A percentile compares a stretch with the other conserved stretches of the same genome.
Conservation (phyloP, 2,797 vertebrate genomes). For the Gymnothorax reevesii region DNA sequence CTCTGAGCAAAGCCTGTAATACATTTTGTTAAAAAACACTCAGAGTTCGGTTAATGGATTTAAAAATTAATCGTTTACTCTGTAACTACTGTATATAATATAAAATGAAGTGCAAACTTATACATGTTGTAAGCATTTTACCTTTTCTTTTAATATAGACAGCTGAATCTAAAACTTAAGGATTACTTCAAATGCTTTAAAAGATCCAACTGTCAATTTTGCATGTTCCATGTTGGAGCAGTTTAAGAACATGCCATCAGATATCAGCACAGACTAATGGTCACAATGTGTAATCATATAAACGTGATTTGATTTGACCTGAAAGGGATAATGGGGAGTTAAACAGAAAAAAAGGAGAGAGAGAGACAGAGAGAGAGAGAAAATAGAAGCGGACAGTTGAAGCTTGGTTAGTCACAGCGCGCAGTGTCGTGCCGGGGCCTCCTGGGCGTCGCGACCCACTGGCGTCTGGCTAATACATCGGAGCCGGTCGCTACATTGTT, state of each 20-base stretch:
- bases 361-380: constrained; percentile 47
- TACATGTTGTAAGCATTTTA: background rate
- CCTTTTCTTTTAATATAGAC: no score
- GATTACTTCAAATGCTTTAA: no score
- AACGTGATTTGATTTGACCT: constrained; percentile 74
- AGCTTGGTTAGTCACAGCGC: constrained; percentile 44
- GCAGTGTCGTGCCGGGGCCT: constrained; percentile 82
- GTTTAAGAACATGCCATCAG: constrained; percentile 2
- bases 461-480: constrained; percentile 87
- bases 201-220: no score
- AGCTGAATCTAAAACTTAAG: no score
- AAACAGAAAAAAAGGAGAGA: constrained; percentile 37
- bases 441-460: constrained; percentile 82
- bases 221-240: background rate
- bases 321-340: background rate
- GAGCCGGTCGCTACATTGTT: constrained; percentile 82
- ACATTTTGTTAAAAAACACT: no score
- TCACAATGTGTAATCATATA: constrained; percentile 65
- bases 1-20: background rate
- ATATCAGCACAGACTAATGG: constrained; percentile 35
- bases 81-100: no score
- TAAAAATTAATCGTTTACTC: background rate
- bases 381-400: background rate
- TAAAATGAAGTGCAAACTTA: background rate
- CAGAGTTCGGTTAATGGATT: background rate